Percentiles rank a stretch among this genome's conserved stretches.
Conservation (phyloP, 2,888 invertebrate genomes). For the Agrotis ipsilon region DNA sequence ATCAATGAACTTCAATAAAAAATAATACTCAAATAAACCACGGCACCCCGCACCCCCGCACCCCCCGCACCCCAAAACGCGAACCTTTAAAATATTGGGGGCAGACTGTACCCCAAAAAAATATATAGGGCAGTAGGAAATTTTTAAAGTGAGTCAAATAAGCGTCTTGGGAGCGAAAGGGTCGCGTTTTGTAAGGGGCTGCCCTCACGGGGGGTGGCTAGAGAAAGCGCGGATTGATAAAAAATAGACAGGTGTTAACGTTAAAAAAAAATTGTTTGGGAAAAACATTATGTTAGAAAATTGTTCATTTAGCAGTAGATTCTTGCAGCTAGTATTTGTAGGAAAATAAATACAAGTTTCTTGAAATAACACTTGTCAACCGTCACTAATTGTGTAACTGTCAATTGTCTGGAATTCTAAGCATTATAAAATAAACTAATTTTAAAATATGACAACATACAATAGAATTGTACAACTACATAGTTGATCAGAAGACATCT, state of each 20-base stretch:
- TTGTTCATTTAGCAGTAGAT: too few species aligned
- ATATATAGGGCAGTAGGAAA: slow-evolving; percentile 80
- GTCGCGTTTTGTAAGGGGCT: slow-evolving; percentile 72
- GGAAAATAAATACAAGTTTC: too few species aligned
- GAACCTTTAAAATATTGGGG: slow-evolving; percentile 45
- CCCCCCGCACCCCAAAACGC: slow-evolving; percentile 18
- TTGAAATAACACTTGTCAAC: too few species aligned
- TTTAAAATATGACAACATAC: too few species aligned
- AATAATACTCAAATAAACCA: slow-evolving; percentile 26
- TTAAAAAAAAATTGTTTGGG: too few species aligned
- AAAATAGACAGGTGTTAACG: not conserved
- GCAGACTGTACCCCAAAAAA: slow-evolving; percentile 60
- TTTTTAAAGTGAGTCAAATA: slow-evolving; percentile 83
- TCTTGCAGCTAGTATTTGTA: too few species aligned
- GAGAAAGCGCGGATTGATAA: slow-evolving; percentile 41
- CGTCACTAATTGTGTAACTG: too few species aligned
- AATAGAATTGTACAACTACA: too few species aligned
- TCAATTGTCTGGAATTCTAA: too few species aligned
- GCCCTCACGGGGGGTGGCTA: slow-evolving; percentile 66
- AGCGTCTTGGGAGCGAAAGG: slow-evolving; percentile 79
- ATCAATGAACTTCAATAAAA: slow-evolving; percentile 32
- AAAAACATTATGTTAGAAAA: too few species aligned
- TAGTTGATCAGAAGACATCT: too few species aligned
- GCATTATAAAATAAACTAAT: too few species aligned
- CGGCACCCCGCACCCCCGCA: slow-evolving; percentile 14